A percentile compares a stretch with the other conserved stretches of the same genome.
Evolutionary conservation across 2,797 vertebrate genomes (phyloP).

Genomic region (Thunnus albacares): DNA sequence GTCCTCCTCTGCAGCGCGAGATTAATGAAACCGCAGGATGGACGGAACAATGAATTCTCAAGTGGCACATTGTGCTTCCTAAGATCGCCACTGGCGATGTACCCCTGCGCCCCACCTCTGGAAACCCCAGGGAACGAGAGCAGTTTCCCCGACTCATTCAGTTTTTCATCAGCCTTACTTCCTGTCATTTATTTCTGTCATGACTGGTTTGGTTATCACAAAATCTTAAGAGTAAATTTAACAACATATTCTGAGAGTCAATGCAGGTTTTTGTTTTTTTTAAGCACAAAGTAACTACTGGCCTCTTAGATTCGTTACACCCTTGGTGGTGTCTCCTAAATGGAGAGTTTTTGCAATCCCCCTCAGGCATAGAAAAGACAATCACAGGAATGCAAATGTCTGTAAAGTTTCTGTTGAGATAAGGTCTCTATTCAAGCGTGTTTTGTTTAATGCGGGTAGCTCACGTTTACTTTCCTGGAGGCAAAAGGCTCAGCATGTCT

Average conservation of each 20-base stretch:
- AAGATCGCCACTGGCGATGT: slow-evolving; percentile 52
- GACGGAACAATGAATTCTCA: slow-evolving; percentile 73
- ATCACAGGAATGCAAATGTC: slow-evolving; percentile 64
- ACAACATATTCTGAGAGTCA: not conserved
- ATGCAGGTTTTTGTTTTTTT: slow-evolving; percentile 4
- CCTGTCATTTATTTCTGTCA: not conserved
- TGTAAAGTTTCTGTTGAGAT: slow-evolving; percentile 56
- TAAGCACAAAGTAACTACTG: slow-evolving; percentile 5
- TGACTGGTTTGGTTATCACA: slow-evolving; percentile 1
- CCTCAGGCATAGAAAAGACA: slow-evolving; percentile 37
- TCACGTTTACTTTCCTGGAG: slow-evolving; percentile 53
- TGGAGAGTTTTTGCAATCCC: slow-evolving; percentile 30
- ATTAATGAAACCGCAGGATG: slow-evolving; percentile 70
- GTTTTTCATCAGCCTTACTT: slow-evolving; percentile 19
- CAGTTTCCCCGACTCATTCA: slow-evolving; percentile 31
- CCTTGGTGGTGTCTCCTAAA: slow-evolving; percentile 21
- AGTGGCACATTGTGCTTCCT: slow-evolving; percentile 62
- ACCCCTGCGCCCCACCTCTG: slow-evolving; percentile 51
- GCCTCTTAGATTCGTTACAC: not conserved
- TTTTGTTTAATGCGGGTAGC: slow-evolving; percentile 43
- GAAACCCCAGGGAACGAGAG: slow-evolving; percentile 28
- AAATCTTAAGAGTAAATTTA: slow-evolving; percentile 4
- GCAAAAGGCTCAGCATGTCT: slow-evolving; percentile 24
- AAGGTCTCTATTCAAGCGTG: slow-evolving; percentile 41
- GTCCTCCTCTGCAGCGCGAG: slow-evolving; percentile 53